Conservation (phyloP, 2,888 invertebrate genomes). For the Apodemia mormo region DNA sequence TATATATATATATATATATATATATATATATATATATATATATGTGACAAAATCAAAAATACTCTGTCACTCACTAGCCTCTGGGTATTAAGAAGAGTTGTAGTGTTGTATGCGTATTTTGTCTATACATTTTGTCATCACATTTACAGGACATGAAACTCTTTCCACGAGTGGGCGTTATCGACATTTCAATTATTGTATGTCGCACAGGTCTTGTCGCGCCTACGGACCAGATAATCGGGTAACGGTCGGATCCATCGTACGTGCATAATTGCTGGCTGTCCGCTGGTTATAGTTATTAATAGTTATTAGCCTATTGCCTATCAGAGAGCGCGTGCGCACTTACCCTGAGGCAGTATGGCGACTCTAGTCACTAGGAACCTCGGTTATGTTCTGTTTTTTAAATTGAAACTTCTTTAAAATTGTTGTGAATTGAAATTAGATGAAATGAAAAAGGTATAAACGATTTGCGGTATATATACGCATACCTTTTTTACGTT, state of each 20-base stretch:
- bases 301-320: slow-evolving; percentile 44
- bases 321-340: slow-evolving; percentile 43
- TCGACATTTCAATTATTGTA: slow-evolving; percentile 34
- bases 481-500: no score
- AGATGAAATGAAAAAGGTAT: no score
- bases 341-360: slow-evolving; percentile 35
- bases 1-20: no score
- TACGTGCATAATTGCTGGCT: slow-evolving; percentile 41
- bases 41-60: no score
- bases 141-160: not conserved
- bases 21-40: no score
- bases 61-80: no score
- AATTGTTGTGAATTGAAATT: no score
- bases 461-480: no score
- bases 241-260: slow-evolving; percentile 36
- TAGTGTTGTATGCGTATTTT: not conserved
- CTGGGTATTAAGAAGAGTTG: no score
- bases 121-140: slow-evolving; percentile 3
- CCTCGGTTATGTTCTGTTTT: slow-evolving; percentile 13
- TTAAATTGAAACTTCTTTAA: no score
- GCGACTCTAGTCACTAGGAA: slow-evolving; percentile 23
- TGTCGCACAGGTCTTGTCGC: slow-evolving; percentile 22
- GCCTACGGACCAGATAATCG: slow-evolving; percentile 30
- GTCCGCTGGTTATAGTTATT: slow-evolving; percentile 41
- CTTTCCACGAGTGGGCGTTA: slow-evolving; percentile 25